Evolutionary conservation across 2,797 vertebrate species (phyloP), one percentile per base, ranked within the genome.

Genomic region (Bovichtus variegatus): DNA sequence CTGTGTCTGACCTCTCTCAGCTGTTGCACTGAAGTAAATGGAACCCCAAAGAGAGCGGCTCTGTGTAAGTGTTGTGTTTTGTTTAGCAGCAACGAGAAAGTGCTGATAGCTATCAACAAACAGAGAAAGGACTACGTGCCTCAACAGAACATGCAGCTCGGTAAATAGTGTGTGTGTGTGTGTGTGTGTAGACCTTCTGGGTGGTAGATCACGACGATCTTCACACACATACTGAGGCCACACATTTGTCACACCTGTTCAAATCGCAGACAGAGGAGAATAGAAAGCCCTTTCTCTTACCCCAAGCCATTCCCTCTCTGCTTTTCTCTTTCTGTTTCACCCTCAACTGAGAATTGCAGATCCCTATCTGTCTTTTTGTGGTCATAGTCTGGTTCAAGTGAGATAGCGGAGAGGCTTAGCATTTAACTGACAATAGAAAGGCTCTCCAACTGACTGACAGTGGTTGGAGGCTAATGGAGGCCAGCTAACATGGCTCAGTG

Each of bases 21-120:
- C 89, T 91, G 80, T 81, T 78, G 62, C 61, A 8, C 68, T 59
- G 78, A 84, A 54, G 83, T 82, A 77, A 89, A 81, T 55, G 34
- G 49, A 80, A 61, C 59, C 77, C 82, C 59, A 47, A 65, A 71
- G 64, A 83, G 76, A 84, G 71, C 61, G 25, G 74, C 71, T 79
- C 70, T 67, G 63, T 78, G 57, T 3, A 63, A 84, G 67, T 61
- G 80, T 64, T 76, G 75, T 86, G 76, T 82, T 89, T 74, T 85
- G 81, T 90, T 91, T 40, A 65, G 69, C 76, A 62, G 67, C 90
- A 93, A 92, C 86, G 85, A 90, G 76, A 94, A 94, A 87, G 93
- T 89, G 90, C 78, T 90, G 93, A 94, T 92, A 75, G 86, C 79
- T 62, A 86, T 93, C 87, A 82, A 80, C 93, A 93, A 94, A 93